phyloP scores from a whole-genome alignment of 2,797 vertebrate species.

The Sorex maritimensis region DNA sequence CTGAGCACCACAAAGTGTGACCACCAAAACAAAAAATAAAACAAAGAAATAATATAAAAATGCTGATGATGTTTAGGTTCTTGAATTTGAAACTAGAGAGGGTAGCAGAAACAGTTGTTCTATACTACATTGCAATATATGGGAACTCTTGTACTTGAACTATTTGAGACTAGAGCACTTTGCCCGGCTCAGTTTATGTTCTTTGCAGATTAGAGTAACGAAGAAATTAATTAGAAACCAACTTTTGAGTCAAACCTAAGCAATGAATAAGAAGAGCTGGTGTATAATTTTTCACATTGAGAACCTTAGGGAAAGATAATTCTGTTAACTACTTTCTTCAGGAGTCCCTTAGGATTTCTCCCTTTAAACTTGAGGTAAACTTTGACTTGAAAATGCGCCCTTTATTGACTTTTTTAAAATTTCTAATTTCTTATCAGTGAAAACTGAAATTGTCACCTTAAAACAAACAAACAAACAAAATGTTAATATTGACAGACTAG shows the following conservation, averaged over 20 bases:
- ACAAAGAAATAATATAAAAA: too few relatives aligned
- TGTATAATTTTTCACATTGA: not conserved
- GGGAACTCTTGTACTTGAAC: not conserved
- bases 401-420: not conserved
- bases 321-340: not conserved
- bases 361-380: not conserved
- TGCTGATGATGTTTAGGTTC: not conserved
- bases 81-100: not conserved
- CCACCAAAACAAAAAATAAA: too few relatives aligned
- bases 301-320: not conserved
- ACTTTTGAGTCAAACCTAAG: not conserved
- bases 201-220: not conserved
- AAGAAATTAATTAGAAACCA: not conserved
- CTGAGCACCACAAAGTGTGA: too few relatives aligned
- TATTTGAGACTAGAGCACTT: not conserved
- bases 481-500: too few relatives aligned
- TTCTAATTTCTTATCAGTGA: not conserved
- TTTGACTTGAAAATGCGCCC: not conserved
- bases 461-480: not conserved
- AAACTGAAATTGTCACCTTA: not conserved
- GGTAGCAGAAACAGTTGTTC: not conserved
- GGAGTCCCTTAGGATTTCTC: not conserved
- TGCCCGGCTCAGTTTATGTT: not conserved
- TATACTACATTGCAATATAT: not conserved
- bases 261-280: not conserved